Evolutionary conservation across 2,888 invertebrate genomes (phyloP), one percentile per base, ranked within the genome.

Genomic region (Drosophila kanekoi): DNA sequence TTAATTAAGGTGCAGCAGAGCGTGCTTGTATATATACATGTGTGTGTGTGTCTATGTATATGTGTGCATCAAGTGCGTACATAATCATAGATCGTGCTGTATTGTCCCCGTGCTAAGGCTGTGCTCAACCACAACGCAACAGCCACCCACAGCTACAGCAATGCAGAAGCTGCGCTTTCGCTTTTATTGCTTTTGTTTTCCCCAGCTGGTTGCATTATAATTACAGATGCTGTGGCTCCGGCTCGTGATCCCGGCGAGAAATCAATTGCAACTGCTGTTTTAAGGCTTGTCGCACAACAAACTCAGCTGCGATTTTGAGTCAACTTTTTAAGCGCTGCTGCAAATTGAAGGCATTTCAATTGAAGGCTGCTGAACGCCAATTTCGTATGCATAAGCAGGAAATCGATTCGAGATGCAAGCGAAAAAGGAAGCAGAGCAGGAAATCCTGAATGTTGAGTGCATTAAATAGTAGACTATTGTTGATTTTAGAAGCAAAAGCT

Each of bases 1-100:
- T 89, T 89, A 88, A 89, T 88, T 89, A 87, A 87, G 83, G 80
- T 79, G 79, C 76, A 63, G 59, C 56, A 20, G 52, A 64, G 63
- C 63, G 64, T 44, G 44, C 23, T 20, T 13, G 41, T 44, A 37
- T 51, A 16, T 41, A 10, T 4, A 8, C 28, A 28, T 8, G 23
- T 38, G 38, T 18, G 58, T 38, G 40, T 28, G 70, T 60, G 45
- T 52, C 23, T 32, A 56, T n/a, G 51, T 61, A 65, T 59, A 52
- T 65, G 64, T 43, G 47, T 18, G 35, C 38, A 33, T 32, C 20
- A 59, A 77, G 59, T 47, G 69, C 37, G 53, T 48, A 73, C 83
- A 84, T 68, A 62, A 77, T 53, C 57, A 72, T 74, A 72, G 14
- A 18, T 33, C 37, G 58, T 47, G 52, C 68, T 70, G 76, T 72